Evolutionary conservation across 2,797 vertebrate genomes (phyloP).

Genomic region (Cyprinella venusta): DNA sequence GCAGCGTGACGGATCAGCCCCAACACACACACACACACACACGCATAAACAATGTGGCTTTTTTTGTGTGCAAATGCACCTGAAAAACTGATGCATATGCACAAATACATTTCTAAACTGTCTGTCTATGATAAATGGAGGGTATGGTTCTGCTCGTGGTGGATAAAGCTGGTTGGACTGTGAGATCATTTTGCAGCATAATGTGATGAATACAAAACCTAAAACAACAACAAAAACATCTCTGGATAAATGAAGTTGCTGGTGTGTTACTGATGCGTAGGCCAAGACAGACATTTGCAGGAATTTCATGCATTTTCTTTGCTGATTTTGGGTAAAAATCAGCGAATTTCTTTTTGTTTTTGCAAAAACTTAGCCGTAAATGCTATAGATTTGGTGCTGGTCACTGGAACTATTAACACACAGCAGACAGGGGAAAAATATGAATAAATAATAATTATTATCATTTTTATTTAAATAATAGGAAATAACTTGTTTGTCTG

Average conservation of each 20-base stretch:
- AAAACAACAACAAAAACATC: not conserved
- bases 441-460: no score
- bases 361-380: no score
- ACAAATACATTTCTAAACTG: not conserved
- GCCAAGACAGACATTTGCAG: not conserved
- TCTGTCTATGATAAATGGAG: not conserved
- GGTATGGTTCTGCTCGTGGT: not conserved
- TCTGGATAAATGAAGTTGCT: not conserved
- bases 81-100: not conserved
- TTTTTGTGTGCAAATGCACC: conserved; percentile 19
- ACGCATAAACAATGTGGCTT: not conserved
- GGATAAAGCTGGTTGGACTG: not conserved
- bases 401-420: not conserved
- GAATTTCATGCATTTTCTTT: not conserved
- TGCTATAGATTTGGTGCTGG: not conserved
- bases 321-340: not conserved
- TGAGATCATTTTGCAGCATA: not conserved
- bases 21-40: conserved; percentile 7
- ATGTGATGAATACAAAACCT: not conserved
- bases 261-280: not conserved
- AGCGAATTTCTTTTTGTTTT: not conserved
- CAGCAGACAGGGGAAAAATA: not conserved
- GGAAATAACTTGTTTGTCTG: not conserved
- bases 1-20: conserved; percentile 15
- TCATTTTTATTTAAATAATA: no score